Evolutionary conservation across 2,113 vertebrate species (phyloP).

Genomic region (Hydrochoerus hydrochaeris): DNA sequence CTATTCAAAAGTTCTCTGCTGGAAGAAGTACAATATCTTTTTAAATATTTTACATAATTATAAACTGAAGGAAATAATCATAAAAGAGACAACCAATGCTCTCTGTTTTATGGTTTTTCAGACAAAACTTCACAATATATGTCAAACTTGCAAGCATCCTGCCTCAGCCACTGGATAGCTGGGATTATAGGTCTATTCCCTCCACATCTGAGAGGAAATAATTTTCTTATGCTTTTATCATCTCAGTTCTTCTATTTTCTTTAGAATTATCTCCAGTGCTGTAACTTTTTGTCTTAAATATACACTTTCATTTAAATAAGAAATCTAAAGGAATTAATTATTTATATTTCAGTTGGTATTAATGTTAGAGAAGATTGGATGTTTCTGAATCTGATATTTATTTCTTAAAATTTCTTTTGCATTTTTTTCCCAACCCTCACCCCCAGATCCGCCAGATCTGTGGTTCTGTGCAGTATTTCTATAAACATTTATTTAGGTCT

Average conservation of each 20-base stretch:
- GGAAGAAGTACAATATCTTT: neutral
- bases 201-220: neutral
- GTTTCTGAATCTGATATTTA: neutral
- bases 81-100: neutral
- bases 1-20: neutral
- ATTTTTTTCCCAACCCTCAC: neutral
- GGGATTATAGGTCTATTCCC: neutral
- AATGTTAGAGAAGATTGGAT: neutral
- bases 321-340: neutral
- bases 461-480: neutral
- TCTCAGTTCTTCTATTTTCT: neutral
- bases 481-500: neutral
- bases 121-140: neutral
- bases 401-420: neutral
- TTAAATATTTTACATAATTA: neutral
- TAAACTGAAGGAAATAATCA: neutral
- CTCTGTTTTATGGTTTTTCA: neutral
- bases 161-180: neutral
- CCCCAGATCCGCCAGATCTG: too few species aligned
- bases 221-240: neutral
- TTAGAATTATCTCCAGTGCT: neutral
- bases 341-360: neutral
- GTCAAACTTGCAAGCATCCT: neutral
- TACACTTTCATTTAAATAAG: neutral
- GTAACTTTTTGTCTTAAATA: neutral